phyloP scores from a whole-genome alignment of 1,140 invertebrate species.

The Lepidurus arcticus region DNA sequence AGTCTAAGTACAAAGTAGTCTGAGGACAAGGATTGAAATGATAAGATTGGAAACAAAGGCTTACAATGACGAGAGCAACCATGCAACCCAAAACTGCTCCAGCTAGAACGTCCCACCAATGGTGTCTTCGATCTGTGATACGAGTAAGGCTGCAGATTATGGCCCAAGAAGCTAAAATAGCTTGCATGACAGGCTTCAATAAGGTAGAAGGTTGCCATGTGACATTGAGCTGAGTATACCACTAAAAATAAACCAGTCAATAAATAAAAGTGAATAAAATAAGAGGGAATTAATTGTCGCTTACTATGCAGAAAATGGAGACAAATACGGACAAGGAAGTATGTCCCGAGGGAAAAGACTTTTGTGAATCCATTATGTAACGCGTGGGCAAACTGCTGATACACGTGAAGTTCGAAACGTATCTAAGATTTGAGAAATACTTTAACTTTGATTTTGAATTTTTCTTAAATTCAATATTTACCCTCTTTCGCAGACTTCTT shows the following conservation, averaged over 20 bases:
- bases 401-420: constrained; percentile 55
- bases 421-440: constrained; percentile 17
- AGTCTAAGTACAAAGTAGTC: too few species aligned
- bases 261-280: constrained; percentile 18
- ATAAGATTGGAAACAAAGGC: constrained; percentile 33
- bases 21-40: not conserved
- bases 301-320: constrained; percentile 63
- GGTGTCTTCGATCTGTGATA: constrained; percentile 61
- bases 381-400: constrained; percentile 48
- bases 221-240: constrained; percentile 58
- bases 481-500: constrained; percentile 35
- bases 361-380: constrained; percentile 57
- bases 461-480: constrained; percentile 7
- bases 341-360: constrained; percentile 73
- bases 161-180: constrained; percentile 54
- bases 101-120: constrained; percentile 69
- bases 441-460: not conserved
- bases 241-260: constrained; percentile 48
- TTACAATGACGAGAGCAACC: constrained; percentile 54
- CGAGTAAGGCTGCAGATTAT: constrained; percentile 58
- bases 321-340: constrained; percentile 61
- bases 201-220: constrained; percentile 47
- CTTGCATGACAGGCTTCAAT: constrained; percentile 56
- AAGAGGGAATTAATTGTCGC: constrained; percentile 42
- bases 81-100: constrained; percentile 54